A percentile compares a stretch with the other conserved stretches of the same genome.
These are phyloP conservation scores for Daphoenositta chrysoptera DNA, from an alignment of 2,113 vertebrate species.

Conservation along the genomic window DNA sequence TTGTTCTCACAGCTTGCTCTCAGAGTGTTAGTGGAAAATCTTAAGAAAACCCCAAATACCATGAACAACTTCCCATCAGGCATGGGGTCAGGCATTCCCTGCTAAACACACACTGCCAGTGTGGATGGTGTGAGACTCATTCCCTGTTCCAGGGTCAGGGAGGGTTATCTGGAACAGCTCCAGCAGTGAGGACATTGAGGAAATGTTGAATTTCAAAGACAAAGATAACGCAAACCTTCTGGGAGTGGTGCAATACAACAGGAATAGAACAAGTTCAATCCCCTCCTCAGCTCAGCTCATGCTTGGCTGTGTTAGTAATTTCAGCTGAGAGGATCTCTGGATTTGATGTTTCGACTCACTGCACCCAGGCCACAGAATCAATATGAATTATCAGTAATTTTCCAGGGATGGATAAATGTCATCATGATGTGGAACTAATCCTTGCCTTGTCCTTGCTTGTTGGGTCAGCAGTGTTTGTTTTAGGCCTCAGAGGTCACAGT, in stretches of 20 bases:
- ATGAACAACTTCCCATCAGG: too few species aligned
- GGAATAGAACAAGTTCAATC: neutral
- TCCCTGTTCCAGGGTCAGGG: neutral
- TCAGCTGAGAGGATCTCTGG: neutral
- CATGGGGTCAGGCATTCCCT: neutral
- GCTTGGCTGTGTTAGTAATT: neutral
- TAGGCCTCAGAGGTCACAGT: neutral
- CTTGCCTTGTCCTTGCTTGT: neutral
- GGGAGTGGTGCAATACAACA: neutral
- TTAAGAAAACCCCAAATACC: fast-evolving
- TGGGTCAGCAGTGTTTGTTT: neutral
- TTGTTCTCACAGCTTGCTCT: neutral
- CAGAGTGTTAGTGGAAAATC: fast-evolving
- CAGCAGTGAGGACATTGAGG: neutral
- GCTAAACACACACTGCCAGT: fast-evolving
- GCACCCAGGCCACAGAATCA: neutral
- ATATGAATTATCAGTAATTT: constrained; percentile 46
- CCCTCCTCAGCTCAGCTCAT: neutral
- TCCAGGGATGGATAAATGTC: constrained; percentile 26
- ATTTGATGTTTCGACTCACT: neutral
- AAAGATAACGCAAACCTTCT: neutral
- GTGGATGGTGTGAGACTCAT: neutral
- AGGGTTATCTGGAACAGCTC: neutral
- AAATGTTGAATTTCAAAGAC: neutral
- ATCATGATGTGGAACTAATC: neutral